phyloP scores from a whole-genome alignment of 2,888 invertebrate genomes.

The Drosophila mayaguana region DNA sequence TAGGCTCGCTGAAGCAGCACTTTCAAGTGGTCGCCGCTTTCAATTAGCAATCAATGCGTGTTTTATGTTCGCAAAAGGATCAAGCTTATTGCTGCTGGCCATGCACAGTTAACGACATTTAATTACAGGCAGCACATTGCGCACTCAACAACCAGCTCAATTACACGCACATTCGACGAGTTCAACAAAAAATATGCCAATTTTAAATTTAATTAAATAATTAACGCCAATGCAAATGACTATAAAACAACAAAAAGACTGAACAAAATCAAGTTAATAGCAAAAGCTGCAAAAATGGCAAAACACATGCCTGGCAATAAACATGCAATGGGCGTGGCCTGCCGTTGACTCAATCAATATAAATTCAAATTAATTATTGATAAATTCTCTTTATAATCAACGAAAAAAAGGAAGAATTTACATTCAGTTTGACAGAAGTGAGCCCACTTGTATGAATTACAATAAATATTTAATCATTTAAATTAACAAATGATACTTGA shows the following conservation, averaged over 20 bases:
- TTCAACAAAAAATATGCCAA: constrained; percentile 17
- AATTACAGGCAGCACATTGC: constrained; percentile 44
- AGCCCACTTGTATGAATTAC: constrained; percentile 25
- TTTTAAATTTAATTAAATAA: constrained; percentile 59
- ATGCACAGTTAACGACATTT: constrained; percentile 47
- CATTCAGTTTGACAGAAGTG: constrained; percentile 8
- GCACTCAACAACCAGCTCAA: constrained; percentile 51
- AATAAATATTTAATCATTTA: constrained; percentile 40
- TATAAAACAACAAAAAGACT: constrained; percentile 15
- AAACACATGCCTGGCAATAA: constrained; percentile 15
- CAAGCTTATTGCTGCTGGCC: constrained; percentile 17
- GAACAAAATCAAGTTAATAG: background rate
- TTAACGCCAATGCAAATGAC: constrained; percentile 43
- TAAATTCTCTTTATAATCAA: constrained; percentile 41
- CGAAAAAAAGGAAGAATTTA: background rate
- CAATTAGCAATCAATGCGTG: constrained; percentile 35
- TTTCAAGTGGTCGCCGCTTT: constrained; percentile 10
- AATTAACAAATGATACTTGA: constrained; percentile 4
- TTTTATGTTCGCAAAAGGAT: constrained; percentile 8
- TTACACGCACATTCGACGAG: constrained; percentile 43
- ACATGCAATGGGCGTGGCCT: constrained; percentile 38
- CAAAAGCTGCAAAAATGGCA: constrained; percentile 13
- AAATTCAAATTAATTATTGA: constrained; percentile 58
- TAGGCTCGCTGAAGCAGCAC: background rate
- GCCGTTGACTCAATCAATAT: constrained; percentile 50